phyloP scores from a whole-genome alignment of 2,888 invertebrate species.

The Cryptophagus acutangulus region DNA sequence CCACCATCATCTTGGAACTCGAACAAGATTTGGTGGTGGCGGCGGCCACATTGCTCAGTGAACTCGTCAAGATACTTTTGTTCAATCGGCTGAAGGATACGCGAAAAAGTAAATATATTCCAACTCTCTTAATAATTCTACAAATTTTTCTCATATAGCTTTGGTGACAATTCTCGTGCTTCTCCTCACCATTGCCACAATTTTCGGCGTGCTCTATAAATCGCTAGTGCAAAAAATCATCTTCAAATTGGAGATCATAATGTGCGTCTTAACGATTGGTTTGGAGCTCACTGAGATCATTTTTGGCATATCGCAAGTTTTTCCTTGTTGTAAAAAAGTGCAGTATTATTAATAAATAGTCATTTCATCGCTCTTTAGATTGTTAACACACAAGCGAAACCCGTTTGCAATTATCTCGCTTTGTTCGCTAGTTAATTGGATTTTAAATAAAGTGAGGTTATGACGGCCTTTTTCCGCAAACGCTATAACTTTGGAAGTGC shows the following conservation, averaged over 20 bases:
- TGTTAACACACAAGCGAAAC: too few relatives aligned
- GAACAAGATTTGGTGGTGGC: neutral
- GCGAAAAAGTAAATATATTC: neutral
- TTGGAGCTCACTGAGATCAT: conserved; percentile 3
- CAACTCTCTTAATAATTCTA: neutral
- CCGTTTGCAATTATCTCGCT: too few relatives aligned
- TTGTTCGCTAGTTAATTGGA: too few relatives aligned
- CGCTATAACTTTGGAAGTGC: too few relatives aligned
- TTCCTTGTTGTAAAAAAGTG: conserved; percentile 6
- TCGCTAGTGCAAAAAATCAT: neutral
- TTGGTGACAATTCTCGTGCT: neutral
- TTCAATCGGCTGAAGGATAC: conserved; percentile 1
- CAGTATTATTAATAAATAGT: conserved; percentile 5
- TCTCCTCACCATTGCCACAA: neutral
- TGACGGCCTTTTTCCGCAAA: too few relatives aligned
- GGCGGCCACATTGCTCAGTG: neutral
- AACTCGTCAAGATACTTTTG: neutral
- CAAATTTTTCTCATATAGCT: neutral
- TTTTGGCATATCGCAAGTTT: conserved; percentile 3
- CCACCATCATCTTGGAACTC: neutral
- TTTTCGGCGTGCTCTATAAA: neutral
- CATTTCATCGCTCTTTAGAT: too few relatives aligned
- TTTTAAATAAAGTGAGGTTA: too few relatives aligned
- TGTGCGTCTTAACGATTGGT: neutral
- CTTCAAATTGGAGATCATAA: conserved; percentile 2